Conservation (phyloP, 2,113 vertebrate genomes). For the Eupsittula cactorum region DNA sequence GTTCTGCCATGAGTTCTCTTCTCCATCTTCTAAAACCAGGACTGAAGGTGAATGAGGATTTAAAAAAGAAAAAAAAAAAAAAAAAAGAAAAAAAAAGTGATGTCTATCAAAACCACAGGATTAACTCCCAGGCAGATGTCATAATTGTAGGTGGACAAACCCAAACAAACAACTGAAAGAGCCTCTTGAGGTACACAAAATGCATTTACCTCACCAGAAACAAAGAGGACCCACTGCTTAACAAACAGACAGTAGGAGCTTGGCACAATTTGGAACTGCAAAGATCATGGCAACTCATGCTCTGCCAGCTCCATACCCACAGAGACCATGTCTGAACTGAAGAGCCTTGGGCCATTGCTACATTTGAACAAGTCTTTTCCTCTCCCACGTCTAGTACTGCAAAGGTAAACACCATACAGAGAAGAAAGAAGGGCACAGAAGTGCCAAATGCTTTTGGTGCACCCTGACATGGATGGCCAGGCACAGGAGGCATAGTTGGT, state of each 20-base stretch:
- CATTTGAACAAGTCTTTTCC: not conserved
- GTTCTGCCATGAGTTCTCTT: not conserved
- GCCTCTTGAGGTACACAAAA: not conserved
- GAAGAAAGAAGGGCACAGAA: not conserved
- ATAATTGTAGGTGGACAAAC: not conserved
- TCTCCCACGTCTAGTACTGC: rapidly evolving
- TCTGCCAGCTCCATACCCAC: not conserved
- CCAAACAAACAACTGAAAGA: not conserved
- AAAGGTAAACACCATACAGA: not conserved
- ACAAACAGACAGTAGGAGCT: not conserved
- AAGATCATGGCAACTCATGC: not conserved
- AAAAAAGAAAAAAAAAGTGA: not conserved
- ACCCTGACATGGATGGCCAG: rapidly evolving
- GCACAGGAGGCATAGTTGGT: not conserved
- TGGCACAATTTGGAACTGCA: not conserved
- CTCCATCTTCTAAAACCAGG: not conserved
- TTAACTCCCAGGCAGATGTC: not conserved
- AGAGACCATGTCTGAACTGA: rapidly evolving
- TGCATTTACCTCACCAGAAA: not conserved
- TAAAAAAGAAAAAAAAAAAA: not conserved
- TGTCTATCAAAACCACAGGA: not conserved
- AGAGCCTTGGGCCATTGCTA: not conserved
- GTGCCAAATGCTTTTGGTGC: rapidly evolving
- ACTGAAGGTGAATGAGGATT: not conserved
- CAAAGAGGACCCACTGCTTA: not conserved